Base-by-base conservation (phyloP, 2,888 invertebrate species). In the Chrysolina oricalcia region DNA sequence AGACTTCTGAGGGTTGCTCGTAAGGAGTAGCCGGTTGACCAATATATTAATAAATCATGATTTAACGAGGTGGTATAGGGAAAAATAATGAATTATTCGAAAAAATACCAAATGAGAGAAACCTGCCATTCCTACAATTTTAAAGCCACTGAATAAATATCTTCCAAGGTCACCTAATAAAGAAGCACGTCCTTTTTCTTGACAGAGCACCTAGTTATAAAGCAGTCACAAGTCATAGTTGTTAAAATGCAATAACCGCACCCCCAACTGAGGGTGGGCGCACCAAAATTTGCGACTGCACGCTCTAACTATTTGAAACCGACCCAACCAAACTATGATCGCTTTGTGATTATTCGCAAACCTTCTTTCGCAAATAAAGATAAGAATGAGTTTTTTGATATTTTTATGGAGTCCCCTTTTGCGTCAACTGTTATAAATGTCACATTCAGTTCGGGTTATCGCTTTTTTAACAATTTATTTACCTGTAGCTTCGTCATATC, bases 401-500 rank as follows among this genome's bases (percentile, higher is more conserved):
- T 69, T 75, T 75, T 75, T 75, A 75, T 72, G 75, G 63, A 21
- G 53, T 66, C 75, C 65, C 17, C 56, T 43, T 68, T 68, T 56
- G 41, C 67, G 71, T 53, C 43, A 48, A 23, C 62, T 19, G 76
- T 69, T 78, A 73, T 80, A 78, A 81, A 81, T 27, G 82, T 81
- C 81, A 74, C 70, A 75, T 75, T 71, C 77, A 50, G 74, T 78
- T 56, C 68, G 48, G 50, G 73, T 70, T 65, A 72, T 71, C 77
- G 77, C 80, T 80, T 80, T 82, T 79, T 78, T 65, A 62, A 68
- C 69, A 53, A 71, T 81, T 82, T 79, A 81, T 78, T 70, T 75
- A 78, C 78, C 75, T 75, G 78, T 77, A 74, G 43, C 75, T 72
- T 78, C 70, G 78, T 79, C 78, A 80, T 78, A 81, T 76, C 75